Evolutionary conservation across 2,113 vertebrate genomes (phyloP), one percentile per base, ranked within the genome.

Genomic region (Otus sunia): DNA sequence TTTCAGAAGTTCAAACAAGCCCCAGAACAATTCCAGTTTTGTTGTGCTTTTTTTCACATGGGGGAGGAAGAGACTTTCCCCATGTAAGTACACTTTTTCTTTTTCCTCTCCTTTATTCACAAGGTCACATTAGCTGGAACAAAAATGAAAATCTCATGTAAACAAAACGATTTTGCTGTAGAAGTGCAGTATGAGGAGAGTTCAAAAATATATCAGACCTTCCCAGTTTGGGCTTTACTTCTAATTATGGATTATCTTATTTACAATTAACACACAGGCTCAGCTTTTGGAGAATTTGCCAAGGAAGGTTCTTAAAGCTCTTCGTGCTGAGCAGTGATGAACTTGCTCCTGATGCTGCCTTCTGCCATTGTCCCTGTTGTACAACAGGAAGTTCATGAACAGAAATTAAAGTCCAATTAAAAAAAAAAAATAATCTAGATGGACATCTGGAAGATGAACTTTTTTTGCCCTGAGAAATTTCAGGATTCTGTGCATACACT

Each of bases 21-120:
- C 85, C 82, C 72, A 32, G 36, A 78, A 86, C 39, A 93, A 92
- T 96, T 72, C 91, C 37, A 66, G 78, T 62, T 87, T 74, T 75
- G 89, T 87, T 92, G 47, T 60, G 47, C 45, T 64, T 52, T 92
- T 63, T 68, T 64, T 71, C 67, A 86, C 66, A 15, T 45, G 56
- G 63, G n/a, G 59, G 37, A 30, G 52, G 45, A 87, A 30, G 66
- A 94, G 73, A 29, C 49, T 87, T 75, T 82, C 34, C 68, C 53
- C 2, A 0, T 37, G 19, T 15, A 10, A 10, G n/a, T 41, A 25
- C 36, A 11, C 12, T 20, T 2, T 27, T 5, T 73, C 56, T 32
- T 21, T 41, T 20, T 11, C 25, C 32, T 30, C 25, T 81, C 22
- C 17, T 72, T 77, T 80, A 66, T 73, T 62, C 34, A 41, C 80